Conservation (phyloP, 1,140 invertebrate species). For the Chironomus tepperi region DNA sequence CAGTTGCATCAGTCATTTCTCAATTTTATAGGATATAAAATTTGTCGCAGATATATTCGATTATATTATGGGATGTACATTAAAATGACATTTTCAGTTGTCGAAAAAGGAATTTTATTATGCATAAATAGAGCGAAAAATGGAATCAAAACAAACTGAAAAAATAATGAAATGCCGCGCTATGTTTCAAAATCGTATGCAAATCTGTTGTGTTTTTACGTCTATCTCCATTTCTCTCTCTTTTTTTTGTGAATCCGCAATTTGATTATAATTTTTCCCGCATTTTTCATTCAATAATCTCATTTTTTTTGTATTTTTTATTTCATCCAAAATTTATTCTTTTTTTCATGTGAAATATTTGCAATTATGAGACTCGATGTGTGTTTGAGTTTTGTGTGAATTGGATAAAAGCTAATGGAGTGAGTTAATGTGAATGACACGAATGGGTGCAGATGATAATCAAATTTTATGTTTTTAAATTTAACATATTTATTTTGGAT, state of each 20-base stretch:
- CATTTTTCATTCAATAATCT: not conserved
- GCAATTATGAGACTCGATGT: too few species aligned
- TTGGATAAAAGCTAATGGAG: not conserved
- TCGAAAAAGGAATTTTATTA: not conserved
- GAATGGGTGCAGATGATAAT: too few species aligned
- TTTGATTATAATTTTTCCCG: slow-evolving; percentile 8
- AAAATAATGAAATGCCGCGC: slow-evolving; percentile 2
- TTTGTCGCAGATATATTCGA: not conserved
- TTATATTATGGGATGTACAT: not conserved
- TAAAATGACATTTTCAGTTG: not conserved
- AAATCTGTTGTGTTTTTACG: not conserved
- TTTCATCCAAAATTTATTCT: not conserved
- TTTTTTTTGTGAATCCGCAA: not conserved
- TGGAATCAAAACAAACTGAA: not conserved
- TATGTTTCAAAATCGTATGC: not conserved
- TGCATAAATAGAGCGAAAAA: not conserved
- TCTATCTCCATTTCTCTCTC: not conserved
- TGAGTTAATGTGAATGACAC: not conserved
- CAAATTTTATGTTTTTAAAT: not conserved
- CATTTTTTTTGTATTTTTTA: not conserved
- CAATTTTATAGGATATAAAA: not conserved
- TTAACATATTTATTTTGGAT: not conserved
- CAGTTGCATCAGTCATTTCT: not conserved
- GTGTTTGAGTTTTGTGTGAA: too few species aligned
- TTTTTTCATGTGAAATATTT: too few species aligned